Conservation (phyloP, 2,113 vertebrate species). For the Muscicapa adusta region DNA sequence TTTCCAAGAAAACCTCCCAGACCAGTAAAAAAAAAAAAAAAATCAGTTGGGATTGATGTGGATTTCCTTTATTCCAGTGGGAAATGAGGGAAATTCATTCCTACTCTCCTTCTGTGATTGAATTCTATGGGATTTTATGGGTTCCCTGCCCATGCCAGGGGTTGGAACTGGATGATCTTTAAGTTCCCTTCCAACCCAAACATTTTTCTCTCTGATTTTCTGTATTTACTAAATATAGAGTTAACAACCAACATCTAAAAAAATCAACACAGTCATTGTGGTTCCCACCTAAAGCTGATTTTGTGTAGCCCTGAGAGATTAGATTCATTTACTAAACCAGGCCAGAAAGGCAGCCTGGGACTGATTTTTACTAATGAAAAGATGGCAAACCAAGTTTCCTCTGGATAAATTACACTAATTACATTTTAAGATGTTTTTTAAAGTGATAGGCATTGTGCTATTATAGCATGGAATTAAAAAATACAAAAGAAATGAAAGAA, state of each 20-base stretch:
- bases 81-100: neutral
- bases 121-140: neutral
- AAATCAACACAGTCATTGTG: accelerated
- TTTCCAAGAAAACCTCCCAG: neutral
- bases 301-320: neutral
- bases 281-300: neutral
- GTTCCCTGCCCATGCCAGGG: neutral
- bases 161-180: neutral
- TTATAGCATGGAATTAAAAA: neutral
- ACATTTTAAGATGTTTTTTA: neutral
- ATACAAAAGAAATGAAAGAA: neutral
- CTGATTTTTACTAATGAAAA: neutral
- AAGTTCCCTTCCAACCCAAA: neutral
- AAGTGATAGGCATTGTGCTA: neutral
- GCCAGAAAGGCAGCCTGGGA: neutral
- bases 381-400: neutral
- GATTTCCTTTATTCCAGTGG: neutral
- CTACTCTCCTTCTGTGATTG: neutral
- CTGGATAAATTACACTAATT: neutral
- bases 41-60: neutral
- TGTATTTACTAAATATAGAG: neutral
- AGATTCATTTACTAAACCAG: neutral
- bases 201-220: neutral
- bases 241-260: neutral
- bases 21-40: neutral